phyloP scores from a whole-genome alignment of 2,113 vertebrate species.

The Cottus gobio region DNA sequence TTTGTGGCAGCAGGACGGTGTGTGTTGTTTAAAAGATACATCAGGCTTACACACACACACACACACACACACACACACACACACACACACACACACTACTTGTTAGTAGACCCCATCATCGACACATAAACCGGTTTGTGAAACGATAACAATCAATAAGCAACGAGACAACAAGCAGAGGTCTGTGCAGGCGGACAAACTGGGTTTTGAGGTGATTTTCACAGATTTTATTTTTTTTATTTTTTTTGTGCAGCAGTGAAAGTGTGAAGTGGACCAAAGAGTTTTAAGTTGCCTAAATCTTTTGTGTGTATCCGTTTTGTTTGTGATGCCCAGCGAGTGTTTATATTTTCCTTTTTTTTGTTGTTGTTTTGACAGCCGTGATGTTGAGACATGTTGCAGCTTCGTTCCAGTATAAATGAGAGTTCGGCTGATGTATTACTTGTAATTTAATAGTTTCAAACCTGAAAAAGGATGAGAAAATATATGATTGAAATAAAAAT shows the following conservation, averaged over 20 bases:
- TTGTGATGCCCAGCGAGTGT: neutral
- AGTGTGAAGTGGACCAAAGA: neutral
- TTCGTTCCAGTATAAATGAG: neutral
- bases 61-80: no score
- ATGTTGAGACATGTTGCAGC: neutral
- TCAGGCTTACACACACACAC: no score
- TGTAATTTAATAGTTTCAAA: neutral
- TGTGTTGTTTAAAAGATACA: no score
- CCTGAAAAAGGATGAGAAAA: neutral
- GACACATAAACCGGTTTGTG: neutral
- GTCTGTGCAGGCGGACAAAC: neutral
- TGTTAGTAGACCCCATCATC: no score
- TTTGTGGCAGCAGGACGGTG: no score
- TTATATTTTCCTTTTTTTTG: neutral
- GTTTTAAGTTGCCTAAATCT: neutral
- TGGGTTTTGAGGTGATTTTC: neutral
- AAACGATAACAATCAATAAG: neutral
- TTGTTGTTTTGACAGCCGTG: neutral
- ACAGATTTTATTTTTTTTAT: no score
- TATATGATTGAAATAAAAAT: neutral
- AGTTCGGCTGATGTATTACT: neutral
- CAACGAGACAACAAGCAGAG: constrained; percentile 59
- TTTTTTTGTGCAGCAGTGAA: neutral
- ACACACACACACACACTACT: no score
- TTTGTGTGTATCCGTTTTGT: neutral